Conservation (phyloP, 1,140 invertebrate species). For the Drosophila parabipectinata region DNA sequence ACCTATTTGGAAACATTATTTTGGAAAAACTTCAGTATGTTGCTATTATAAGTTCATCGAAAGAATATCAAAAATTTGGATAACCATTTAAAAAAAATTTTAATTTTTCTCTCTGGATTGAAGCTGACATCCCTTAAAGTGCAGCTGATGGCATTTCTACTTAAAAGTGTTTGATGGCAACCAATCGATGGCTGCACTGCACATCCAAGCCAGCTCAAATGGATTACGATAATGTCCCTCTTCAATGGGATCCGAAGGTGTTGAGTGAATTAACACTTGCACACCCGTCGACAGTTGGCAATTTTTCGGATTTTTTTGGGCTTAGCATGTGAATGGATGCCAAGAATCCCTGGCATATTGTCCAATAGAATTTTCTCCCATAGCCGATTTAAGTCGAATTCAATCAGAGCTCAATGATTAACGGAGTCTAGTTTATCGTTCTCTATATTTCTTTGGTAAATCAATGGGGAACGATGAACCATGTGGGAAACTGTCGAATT, state of each 20-base stretch:
- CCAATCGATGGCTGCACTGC: conserved; percentile 42
- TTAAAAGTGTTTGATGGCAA: conserved; percentile 13
- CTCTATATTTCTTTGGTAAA: not conserved
- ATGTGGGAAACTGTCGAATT: conserved; percentile 12
- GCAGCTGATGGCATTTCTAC: conserved; percentile 8
- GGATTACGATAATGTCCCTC: conserved; percentile 50
- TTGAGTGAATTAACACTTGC: conserved; percentile 47
- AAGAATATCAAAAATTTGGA: too few relatives aligned
- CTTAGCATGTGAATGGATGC: conserved; percentile 28
- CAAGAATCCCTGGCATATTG: conserved; percentile 9
- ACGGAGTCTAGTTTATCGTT: not conserved
- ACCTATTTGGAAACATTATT: too few relatives aligned
- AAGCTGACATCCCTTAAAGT: conserved; percentile 42
- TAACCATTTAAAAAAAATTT: too few relatives aligned
- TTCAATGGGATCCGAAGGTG: conserved; percentile 32
- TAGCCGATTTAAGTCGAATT: conserved; percentile 1
- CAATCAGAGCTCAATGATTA: conserved; percentile 28
- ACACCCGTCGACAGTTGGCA: conserved; percentile 13
- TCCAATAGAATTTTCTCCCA: conserved; percentile 41
- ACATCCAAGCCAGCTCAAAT: conserved; percentile 40
- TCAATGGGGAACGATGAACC: conserved; percentile 4
- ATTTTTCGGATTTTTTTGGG: conserved; percentile 25
- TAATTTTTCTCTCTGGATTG: not conserved
- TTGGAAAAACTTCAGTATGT: too few relatives aligned
- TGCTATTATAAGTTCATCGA: too few relatives aligned